Percentiles rank a stretch among this genome's conserved stretches.
Conservation (phyloP, 2,797 vertebrate genomes). For the Gymnothorax javanicus region DNA sequence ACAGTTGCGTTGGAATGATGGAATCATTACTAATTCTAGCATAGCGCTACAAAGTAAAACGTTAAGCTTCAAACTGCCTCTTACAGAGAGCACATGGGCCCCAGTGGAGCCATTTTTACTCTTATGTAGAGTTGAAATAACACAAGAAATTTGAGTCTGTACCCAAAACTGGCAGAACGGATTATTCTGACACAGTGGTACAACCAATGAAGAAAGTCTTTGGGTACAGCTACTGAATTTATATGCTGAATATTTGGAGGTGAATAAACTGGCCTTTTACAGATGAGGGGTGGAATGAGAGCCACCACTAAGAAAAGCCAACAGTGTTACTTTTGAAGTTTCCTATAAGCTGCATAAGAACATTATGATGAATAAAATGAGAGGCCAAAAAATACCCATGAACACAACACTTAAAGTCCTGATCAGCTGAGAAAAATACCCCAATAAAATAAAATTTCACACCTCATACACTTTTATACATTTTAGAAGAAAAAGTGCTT, state of each 20-base stretch:
- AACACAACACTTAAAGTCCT: conserved; percentile 7
- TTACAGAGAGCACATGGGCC: no score
- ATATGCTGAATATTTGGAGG: not conserved
- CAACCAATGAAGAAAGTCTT: not conserved
- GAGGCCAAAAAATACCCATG: not conserved
- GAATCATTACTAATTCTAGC: not conserved
- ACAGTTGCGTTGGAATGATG: no score
- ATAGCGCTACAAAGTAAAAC: not conserved
- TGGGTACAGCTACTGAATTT: not conserved
- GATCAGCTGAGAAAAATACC: not conserved
- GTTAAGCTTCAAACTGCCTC: no score
- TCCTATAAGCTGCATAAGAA: no score
- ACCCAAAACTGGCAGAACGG: not conserved
- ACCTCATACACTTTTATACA: conserved; percentile 20
- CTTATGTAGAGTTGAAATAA: not conserved
- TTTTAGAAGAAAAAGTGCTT: not conserved
- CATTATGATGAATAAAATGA: not conserved
- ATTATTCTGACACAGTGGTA: not conserved
- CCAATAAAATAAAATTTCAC: conserved; percentile 1
- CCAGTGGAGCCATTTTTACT: no score
- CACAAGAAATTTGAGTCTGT: not conserved
- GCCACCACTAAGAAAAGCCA: no score
- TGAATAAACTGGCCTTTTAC: not conserved
- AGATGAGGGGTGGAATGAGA: not conserved
- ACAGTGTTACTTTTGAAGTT: not conserved